Percentiles rank a stretch among this genome's conserved stretches.
Evolutionary conservation across 2,113 vertebrate genomes (phyloP).

Genomic region (Corynorhinus townsendii): DNA sequence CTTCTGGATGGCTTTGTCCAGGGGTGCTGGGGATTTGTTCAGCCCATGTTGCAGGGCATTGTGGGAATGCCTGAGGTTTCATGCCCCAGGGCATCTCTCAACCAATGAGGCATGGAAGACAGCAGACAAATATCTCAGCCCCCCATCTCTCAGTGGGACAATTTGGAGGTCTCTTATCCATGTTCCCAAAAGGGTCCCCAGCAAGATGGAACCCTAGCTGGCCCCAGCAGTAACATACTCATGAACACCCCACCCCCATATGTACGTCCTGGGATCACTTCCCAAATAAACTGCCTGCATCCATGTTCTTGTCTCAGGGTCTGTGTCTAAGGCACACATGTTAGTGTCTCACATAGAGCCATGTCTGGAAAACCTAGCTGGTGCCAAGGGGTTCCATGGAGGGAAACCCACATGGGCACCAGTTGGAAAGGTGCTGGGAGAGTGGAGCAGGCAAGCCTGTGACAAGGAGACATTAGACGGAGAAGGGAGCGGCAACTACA

Average conservation of each 20-base stretch:
- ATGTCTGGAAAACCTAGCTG: neutral
- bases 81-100: neutral
- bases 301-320: fast-evolving
- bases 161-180: neutral
- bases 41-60: neutral
- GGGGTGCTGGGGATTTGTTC: neutral
- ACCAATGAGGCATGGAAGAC: neutral
- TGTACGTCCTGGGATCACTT: neutral
- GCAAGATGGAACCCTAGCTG: neutral
- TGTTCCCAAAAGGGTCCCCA: neutral
- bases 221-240: fast-evolving
- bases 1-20: neutral
- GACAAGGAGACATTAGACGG: neutral
- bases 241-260: fast-evolving
- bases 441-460: neutral
- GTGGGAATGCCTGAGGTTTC: neutral
- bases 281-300: neutral
- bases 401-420: fast-evolving
- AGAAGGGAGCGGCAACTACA: neutral
- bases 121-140: neutral
- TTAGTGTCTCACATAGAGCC: neutral
- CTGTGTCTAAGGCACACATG: neutral
- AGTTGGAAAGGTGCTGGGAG: neutral
- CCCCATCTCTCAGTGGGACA: neutral
- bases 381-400: neutral